These are phyloP conservation scores for Pantherophis vulpinus DNA, from an alignment of 2,797 vertebrate genomes.

Conservation along the genomic window DNA sequence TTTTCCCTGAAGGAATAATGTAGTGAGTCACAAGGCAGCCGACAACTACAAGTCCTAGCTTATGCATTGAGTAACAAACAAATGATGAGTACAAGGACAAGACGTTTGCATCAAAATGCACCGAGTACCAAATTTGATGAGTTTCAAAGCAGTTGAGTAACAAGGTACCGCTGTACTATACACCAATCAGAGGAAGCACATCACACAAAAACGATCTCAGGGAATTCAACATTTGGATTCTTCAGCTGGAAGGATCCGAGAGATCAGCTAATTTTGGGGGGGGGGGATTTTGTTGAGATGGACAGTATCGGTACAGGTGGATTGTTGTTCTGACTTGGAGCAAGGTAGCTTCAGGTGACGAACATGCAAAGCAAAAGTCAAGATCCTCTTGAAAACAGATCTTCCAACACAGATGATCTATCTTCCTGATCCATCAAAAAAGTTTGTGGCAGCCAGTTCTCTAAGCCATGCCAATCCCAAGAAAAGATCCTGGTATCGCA, in stretches of 20 bases:
- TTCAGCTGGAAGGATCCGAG: background rate
- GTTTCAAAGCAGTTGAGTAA: background rate
- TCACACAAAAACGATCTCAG: background rate
- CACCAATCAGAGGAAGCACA: background rate
- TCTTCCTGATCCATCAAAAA: background rate
- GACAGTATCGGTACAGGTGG: background rate
- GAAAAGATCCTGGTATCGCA: background rate
- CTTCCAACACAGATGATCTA: background rate
- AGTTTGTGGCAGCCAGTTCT: background rate
- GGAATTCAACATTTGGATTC: background rate
- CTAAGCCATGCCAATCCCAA: background rate
- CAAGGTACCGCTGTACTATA: background rate
- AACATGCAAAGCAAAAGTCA: background rate
- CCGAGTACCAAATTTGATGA: background rate
- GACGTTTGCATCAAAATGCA: background rate
- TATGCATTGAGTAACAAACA: background rate
- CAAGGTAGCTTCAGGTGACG: background rate
- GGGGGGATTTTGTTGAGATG: background rate
- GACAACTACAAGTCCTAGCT: background rate
- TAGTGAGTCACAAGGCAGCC: background rate
- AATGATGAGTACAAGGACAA: background rate
- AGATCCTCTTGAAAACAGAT: background rate
- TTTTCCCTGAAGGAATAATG: background rate
- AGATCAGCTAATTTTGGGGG: too few species aligned
- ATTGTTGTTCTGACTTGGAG: background rate